Conservation (phyloP, 2,888 invertebrate genomes). For the Balanococcus diminutus region DNA sequence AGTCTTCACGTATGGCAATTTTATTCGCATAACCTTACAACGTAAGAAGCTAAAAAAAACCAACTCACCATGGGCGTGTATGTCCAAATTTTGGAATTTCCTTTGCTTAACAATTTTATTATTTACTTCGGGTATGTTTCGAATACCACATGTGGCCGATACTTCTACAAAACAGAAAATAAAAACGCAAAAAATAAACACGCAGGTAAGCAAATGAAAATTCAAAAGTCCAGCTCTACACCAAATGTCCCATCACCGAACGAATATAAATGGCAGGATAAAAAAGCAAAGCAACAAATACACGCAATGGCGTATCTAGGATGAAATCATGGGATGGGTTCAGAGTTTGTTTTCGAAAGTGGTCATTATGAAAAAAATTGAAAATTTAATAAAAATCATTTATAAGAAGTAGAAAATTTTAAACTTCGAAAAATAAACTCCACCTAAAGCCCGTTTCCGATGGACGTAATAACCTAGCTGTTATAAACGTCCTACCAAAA, state of each 20-base stretch:
- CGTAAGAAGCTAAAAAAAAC: background rate
- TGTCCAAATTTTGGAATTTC: constrained; percentile 51
- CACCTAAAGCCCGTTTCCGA: too few relatives aligned
- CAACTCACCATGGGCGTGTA: constrained; percentile 52
- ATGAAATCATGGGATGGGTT: too few relatives aligned
- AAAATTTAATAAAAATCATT: too few relatives aligned
- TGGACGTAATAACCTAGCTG: too few relatives aligned
- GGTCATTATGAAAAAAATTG: too few relatives aligned
- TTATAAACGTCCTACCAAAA: too few relatives aligned
- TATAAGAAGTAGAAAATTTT: too few relatives aligned
- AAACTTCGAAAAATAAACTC: too few relatives aligned
- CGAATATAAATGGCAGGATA: too few relatives aligned
- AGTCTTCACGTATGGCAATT: background rate
- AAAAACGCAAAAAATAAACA: constrained; percentile 45
- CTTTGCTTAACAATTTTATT: constrained; percentile 48
- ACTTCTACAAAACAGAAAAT: constrained; percentile 55
- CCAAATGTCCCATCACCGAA: background rate
- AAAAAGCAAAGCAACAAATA: too few relatives aligned
- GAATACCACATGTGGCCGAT: constrained; percentile 53
- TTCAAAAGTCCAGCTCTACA: background rate
- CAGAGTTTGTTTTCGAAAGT: too few relatives aligned
- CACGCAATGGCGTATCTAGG: too few relatives aligned
- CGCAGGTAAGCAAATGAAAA: background rate
- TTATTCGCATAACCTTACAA: background rate
- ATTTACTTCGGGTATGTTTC: constrained; percentile 53